Evolutionary conservation across 2,888 invertebrate genomes (phyloP).

Genomic region (Zelleria hepariella): DNA sequence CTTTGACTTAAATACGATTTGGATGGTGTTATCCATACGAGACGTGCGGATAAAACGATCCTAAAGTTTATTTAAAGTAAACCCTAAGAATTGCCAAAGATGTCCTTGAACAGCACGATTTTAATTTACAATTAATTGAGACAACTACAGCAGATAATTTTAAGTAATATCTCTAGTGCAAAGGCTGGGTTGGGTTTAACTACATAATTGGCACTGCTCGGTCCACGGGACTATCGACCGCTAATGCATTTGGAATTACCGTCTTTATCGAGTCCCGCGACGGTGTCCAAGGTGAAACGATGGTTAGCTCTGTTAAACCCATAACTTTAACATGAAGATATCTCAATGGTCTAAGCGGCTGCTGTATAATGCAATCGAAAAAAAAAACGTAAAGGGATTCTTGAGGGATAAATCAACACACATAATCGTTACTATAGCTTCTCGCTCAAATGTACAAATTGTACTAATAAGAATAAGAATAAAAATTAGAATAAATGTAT

Average conservation of each 20-base stretch:
- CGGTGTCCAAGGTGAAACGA: not conserved
- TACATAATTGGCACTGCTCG: not conserved
- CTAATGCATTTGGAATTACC: conserved; percentile 26
- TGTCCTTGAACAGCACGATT: not conserved
- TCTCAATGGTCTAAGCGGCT: not conserved
- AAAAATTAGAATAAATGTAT: no score
- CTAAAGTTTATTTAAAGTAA: no score
- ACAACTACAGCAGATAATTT: not conserved
- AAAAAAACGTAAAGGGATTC: no score
- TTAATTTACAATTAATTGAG: not conserved
- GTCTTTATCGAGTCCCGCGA: conserved; percentile 7
- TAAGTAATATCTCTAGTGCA: not conserved
- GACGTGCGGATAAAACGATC: no score
- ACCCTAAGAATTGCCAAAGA: not conserved
- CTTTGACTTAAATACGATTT: no score
- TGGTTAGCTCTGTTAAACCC: not conserved
- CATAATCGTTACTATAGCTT: no score
- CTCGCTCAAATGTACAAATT: no score
- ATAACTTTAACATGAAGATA: not conserved
- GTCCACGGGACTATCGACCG: conserved; percentile 14
- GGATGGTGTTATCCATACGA: no score
- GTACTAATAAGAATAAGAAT: no score
- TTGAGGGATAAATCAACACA: no score
- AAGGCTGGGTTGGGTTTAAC: not conserved
- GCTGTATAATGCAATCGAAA: no score